These are phyloP conservation scores for Ostrea edulis DNA, from an alignment of 1,140 invertebrate genomes.

Conservation along the genomic window DNA sequence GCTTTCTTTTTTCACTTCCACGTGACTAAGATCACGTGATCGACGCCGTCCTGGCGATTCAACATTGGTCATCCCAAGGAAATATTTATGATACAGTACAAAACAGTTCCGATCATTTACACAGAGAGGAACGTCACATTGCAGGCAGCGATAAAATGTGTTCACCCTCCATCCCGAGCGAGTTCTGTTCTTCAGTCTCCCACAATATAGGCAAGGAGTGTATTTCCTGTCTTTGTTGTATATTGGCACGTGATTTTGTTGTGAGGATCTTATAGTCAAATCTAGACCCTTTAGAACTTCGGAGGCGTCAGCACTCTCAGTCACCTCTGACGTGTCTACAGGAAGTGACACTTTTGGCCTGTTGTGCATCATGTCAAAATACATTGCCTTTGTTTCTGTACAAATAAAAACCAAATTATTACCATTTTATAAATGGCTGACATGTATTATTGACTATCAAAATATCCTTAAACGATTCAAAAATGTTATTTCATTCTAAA, in stretches of 20 bases:
- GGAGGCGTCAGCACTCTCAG: not conserved
- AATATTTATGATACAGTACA: constrained; percentile 40
- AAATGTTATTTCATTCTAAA: not conserved
- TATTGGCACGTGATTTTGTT: constrained; percentile 35
- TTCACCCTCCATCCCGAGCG: constrained; percentile 49
- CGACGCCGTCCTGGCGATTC: not conserved
- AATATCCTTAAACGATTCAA: too few species aligned
- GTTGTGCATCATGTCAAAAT: constrained; percentile 29
- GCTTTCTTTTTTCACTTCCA: constrained; percentile 34
- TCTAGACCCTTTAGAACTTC: constrained; percentile 28
- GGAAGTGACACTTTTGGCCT: not conserved
- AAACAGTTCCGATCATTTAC: constrained; percentile 50
- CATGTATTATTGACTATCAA: too few species aligned
- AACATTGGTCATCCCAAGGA: constrained; percentile 36
- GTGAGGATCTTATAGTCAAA: constrained; percentile 17
- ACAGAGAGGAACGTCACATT: constrained; percentile 51
- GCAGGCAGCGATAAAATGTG: constrained; percentile 46
- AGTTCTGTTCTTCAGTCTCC: constrained; percentile 43
- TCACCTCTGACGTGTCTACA: not conserved
- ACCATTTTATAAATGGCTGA: too few species aligned
- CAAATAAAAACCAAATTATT: not conserved
- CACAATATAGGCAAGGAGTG: constrained; percentile 41
- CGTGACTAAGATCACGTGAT: constrained; percentile 15
- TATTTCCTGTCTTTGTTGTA: constrained; percentile 45
- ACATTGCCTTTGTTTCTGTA: constrained; percentile 27